Base-by-base conservation (phyloP, 2,888 invertebrate genomes). In the Drosophila neotestacea region DNA sequence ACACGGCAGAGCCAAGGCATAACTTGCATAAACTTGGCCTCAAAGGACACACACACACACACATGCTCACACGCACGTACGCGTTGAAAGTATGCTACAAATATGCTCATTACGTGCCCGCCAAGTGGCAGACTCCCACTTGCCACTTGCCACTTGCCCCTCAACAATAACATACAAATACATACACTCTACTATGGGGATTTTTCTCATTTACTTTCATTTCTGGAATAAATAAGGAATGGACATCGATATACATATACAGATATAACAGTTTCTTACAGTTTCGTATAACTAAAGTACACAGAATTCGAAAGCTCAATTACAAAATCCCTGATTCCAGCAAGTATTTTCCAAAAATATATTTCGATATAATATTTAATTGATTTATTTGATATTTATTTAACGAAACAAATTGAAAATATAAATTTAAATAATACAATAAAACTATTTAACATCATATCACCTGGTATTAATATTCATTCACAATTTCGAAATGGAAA, bases 41-140 rank as follows among this genome's bases (percentile, higher is more conserved):
- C 83, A 84, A 84, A 83, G 84, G 83, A 86, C 71, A 55, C 42
- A 30, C 47, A 47, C 36, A 72, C 36, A 47, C 28, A 38, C 22
- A 54, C 32, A 46, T 46, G 44, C 62, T 68, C 80, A 54, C 55
- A 44, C 64, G 65, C 73, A 77, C 74, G 77, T 78, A 77, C 78
- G 69, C 64, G 47, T 67, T 63, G 70, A 79, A 73, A 84, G 87
- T 85, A 87, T 86, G 87, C 84, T 87, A 86, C 85, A 84, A 84
- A 84, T 84, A 84, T 84, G 87, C 85, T 87, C 85, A 84, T 84
- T 87, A 87, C 84, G 85, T 84, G 87, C 65, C 66, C 73, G 73
- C 86, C 86, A 79, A 73, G 76, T 79, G 82, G 51, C 77, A 65
- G 61, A 58, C 46, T 38, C 38, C 16, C 42, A 27, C 36, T 44